A percentile compares a stretch with the other conserved stretches of the same genome.
These are phyloP conservation scores for Thecophora atra DNA, from an alignment of 2,888 invertebrate genomes.

Conservation along the genomic window DNA sequence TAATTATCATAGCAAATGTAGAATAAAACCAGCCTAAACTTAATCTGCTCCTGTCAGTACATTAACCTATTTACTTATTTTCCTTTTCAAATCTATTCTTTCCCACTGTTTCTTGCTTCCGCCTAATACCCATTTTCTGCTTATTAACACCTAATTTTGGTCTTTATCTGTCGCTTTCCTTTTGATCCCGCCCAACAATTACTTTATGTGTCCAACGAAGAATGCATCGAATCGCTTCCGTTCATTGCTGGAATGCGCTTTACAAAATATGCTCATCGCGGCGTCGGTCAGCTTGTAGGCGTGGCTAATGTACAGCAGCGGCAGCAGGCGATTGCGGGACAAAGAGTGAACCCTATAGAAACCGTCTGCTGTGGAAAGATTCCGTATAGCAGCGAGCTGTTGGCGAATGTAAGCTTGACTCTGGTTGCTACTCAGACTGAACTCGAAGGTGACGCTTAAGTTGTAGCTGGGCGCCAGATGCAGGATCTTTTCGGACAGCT, in stretches of 20 bases:
- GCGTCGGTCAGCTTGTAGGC: constrained; percentile 69
- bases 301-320: constrained; percentile 75
- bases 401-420: constrained; percentile 67
- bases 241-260: constrained; percentile 62
- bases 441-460: constrained; percentile 70
- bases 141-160: neutral
- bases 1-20: neutral
- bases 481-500: constrained; percentile 65
- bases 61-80: too few relatives aligned
- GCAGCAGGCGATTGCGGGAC: constrained; percentile 61
- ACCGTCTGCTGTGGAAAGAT: constrained; percentile 51
- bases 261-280: constrained; percentile 55
- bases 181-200: constrained; percentile 27
- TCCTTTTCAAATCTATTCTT: too few relatives aligned
- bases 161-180: neutral
- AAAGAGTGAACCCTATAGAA: constrained; percentile 63
- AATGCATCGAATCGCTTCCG: constrained; percentile 69
- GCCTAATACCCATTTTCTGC: too few relatives aligned
- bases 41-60: too few relatives aligned
- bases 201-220: constrained; percentile 69
- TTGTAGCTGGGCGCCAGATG: constrained; percentile 67
- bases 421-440: constrained; percentile 70
- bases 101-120: neutral
- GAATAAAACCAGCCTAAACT: too few relatives aligned
- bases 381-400: constrained; percentile 60